Evolutionary conservation across 2,797 vertebrate genomes (phyloP), one percentile per base, ranked within the genome.

Genomic region (Myotis planiceps): DNA sequence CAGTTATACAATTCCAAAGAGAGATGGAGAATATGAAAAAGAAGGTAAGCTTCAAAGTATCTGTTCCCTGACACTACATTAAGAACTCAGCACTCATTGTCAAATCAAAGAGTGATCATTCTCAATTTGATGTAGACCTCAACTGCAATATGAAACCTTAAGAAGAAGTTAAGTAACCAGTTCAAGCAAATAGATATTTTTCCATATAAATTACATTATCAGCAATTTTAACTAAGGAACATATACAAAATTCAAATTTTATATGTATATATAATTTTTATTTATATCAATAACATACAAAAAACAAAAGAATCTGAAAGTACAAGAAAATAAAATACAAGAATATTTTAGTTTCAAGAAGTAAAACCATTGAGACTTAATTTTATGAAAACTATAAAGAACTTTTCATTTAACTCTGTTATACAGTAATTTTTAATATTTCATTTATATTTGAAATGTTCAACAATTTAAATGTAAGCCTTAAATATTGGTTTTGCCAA

Each of bases 91-190:
- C 96, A 96, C 95, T 98, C 93, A 95, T 95, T 98, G 96, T 94
- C 87, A 98, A 98, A 98, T 98, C 97, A 98, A 98, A 98, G 96
- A 97, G 96, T 0, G 63, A 97, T 98, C 97, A 98, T 89, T 98
- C 80, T 97, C 97, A 97, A 96, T 96, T 96, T 13, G 25, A 96
- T 97, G 95, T 98, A 98, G 95, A 96, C 76, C 82, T 93, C 55
- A 80, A 97, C 94, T 98, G 96, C 88, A 97, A 95, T 96, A 94
- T 49, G 90, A 98, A 91, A 96, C 95, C 98, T 98, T 97, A 98
- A 72, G 66, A 88, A 71, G n/a, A 97, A 97, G 94, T 96, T 98
- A 94, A 98, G 80, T 95, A 97, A 96, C 83, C 60, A 94, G 85
- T 96, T 98, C 84, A 98, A 96, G 93, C 83, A 98, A 98, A 98